Base-by-base conservation (phyloP, 1,140 invertebrate species). In the Magallana ariakensis region DNA sequence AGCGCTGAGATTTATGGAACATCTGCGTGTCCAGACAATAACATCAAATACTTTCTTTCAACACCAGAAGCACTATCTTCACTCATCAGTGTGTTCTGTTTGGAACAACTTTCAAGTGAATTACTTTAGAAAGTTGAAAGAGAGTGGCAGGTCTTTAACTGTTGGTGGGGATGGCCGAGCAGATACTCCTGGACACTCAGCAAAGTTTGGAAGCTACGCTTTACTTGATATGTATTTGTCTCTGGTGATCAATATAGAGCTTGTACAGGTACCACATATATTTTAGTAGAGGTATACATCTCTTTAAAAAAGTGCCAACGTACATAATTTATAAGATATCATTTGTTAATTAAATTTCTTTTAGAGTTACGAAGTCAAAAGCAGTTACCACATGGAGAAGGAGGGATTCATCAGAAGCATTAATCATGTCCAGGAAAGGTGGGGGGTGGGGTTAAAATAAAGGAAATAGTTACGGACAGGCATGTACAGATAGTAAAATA, bases 281-380 rank as follows among this genome's bases (percentile, higher is more conserved):
- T 33, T 33, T 33, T 3, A 33, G 33, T 33, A 33, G 33, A 33
- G 33, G 33, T 33, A 33, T 33, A 33, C 33, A 33, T 33, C 4
- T 33, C 33, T 33, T 33, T 33, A 33, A 33, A 1, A 33, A 33
- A 33, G 0, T 33, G 33, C 33, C 1, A 33, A 33, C 33, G 33
- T 33, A 33, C 33, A 33, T 33, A 33, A 33, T 33, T 33, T 33
- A 33, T 33, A 33, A 33, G 33, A 33, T 33, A 33, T 33, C 33
- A 33, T 33, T 33, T 15, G n/a, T 66, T 66, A n/a, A n/a, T 66
- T 11, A n/a, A 5, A 8, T 80, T 19, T 66, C 53, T 60, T 88
- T 84, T 85, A 91, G 89, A 85, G 83, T 62, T 88, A 89, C 87
- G 89, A 91, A 66, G 89, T 90, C 26, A 86, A 87, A 60, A 15